Evolutionary conservation across 2,888 invertebrate genomes (phyloP).

Genomic region (Pterostichus madidus): DNA sequence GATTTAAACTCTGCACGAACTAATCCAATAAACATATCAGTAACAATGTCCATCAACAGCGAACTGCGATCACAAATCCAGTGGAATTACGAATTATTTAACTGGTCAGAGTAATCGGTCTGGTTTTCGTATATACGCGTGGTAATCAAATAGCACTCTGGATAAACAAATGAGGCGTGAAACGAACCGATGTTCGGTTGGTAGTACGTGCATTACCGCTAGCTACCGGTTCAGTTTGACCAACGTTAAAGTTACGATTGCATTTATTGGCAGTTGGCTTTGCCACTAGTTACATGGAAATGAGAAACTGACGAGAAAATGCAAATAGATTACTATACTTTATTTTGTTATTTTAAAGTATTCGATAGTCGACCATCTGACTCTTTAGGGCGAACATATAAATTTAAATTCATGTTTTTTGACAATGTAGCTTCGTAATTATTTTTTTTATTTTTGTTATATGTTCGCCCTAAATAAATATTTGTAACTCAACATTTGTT

Average conservation of each 20-base stretch:
- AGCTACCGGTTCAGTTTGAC: not conserved
- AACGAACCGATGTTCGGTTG: slow-evolving; percentile 55
- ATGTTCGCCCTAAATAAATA: no score
- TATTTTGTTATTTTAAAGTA: no score
- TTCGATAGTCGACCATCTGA: no score
- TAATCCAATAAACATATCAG: slow-evolving; percentile 35
- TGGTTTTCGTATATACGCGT: not conserved
- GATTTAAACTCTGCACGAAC: not conserved
- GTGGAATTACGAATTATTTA: slow-evolving; percentile 51
- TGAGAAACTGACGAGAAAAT: no score
- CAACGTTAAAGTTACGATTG: not conserved
- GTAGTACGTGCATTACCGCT: slow-evolving; percentile 22
- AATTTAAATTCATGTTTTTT: no score
- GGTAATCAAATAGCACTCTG: slow-evolving; percentile 55
- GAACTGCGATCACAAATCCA: not conserved
- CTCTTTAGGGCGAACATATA: no score
- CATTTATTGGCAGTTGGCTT: not conserved
- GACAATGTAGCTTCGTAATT: no score
- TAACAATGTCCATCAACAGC: slow-evolving; percentile 16
- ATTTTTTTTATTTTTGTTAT: no score
- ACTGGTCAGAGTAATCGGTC: slow-evolving; percentile 24
- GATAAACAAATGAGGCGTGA: slow-evolving; percentile 58
- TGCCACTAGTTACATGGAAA: not conserved
- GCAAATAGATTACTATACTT: no score
- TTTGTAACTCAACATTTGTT: no score